These are phyloP conservation scores for Poeciliopsis turneri DNA, from an alignment of 2,797 vertebrate species.

Conservation along the genomic window DNA sequence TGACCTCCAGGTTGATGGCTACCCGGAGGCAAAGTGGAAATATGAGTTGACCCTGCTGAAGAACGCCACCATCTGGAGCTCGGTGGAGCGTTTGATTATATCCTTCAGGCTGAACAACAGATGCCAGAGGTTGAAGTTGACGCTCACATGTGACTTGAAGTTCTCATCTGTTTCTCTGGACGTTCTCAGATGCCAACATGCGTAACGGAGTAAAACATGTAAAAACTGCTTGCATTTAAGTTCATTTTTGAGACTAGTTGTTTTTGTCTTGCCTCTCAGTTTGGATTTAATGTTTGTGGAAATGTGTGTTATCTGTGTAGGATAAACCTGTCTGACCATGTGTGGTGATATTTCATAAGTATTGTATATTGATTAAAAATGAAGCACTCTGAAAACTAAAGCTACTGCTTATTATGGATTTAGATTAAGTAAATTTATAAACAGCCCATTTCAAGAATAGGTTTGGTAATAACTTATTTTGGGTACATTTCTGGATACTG, in stretches of 20 bases:
- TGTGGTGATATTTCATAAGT: not conserved
- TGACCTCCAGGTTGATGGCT: too few relatives aligned
- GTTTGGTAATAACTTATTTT: constrained; percentile 21
- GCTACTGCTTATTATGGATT: not conserved
- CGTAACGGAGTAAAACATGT: not conserved
- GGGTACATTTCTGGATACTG: constrained; percentile 9
- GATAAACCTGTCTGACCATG: not conserved
- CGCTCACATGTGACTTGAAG: not conserved
- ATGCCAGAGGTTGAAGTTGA: too few relatives aligned
- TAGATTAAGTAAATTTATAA: not conserved
- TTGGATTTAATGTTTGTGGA: not conserved
- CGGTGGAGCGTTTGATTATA: too few relatives aligned
- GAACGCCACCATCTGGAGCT: too few relatives aligned
- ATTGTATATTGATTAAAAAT: not conserved
- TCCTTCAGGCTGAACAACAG: too few relatives aligned
- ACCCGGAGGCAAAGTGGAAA: too few relatives aligned
- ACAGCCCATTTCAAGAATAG: not conserved
- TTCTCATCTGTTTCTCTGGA: not conserved
- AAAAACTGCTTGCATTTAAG: not conserved
- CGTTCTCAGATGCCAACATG: not conserved
- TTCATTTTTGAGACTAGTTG: not conserved
- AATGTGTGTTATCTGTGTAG: not conserved
- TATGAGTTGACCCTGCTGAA: too few relatives aligned
- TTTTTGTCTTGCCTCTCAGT: not conserved
- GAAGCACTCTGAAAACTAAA: not conserved